Evolutionary conservation across 2,888 invertebrate species (phyloP).

Genomic region (Papilio elwesi): DNA sequence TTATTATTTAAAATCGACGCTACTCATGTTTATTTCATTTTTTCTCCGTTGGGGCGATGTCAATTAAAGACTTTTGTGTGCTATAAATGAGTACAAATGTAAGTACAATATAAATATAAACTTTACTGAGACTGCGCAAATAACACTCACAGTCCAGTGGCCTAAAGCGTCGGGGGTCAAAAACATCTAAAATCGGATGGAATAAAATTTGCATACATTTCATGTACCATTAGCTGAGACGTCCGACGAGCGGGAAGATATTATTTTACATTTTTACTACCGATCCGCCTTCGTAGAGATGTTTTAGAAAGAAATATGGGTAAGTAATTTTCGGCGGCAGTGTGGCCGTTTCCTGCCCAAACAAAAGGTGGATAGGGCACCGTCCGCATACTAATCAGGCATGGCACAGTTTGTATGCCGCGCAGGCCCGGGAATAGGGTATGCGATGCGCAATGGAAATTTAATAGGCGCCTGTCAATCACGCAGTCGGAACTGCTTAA

Average conservation of each 20-base stretch:
- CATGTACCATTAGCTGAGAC: slow-evolving; percentile 73
- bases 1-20: too few relatives aligned
- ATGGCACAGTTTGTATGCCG: slow-evolving; percentile 65
- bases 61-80: neutral
- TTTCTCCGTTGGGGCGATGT: too few relatives aligned
- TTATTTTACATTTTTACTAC: slow-evolving; percentile 67
- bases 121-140: slow-evolving; percentile 65
- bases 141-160: slow-evolving; percentile 60
- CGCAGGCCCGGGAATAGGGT: slow-evolving; percentile 57
- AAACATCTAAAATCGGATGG: slow-evolving; percentile 78
- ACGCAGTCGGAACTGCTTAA: slow-evolving; percentile 73
- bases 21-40: too few relatives aligned
- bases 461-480: slow-evolving; percentile 78
- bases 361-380: slow-evolving; percentile 76
- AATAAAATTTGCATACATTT: slow-evolving; percentile 82
- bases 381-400: slow-evolving; percentile 75
- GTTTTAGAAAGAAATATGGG: slow-evolving; percentile 64
- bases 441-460: slow-evolving; percentile 70
- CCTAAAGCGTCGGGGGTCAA: slow-evolving; percentile 61
- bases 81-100: slow-evolving; percentile 28
- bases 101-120: slow-evolving; percentile 9
- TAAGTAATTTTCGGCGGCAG: slow-evolving; percentile 74
- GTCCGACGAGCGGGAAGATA: slow-evolving; percentile 62
- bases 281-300: slow-evolving; percentile 61
- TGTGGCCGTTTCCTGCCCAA: slow-evolving; percentile 79